A percentile compares a stretch with the other conserved stretches of the same genome.
Conservation (phyloP, 1,140 invertebrate genomes). For the Drosophila auraria region DNA sequence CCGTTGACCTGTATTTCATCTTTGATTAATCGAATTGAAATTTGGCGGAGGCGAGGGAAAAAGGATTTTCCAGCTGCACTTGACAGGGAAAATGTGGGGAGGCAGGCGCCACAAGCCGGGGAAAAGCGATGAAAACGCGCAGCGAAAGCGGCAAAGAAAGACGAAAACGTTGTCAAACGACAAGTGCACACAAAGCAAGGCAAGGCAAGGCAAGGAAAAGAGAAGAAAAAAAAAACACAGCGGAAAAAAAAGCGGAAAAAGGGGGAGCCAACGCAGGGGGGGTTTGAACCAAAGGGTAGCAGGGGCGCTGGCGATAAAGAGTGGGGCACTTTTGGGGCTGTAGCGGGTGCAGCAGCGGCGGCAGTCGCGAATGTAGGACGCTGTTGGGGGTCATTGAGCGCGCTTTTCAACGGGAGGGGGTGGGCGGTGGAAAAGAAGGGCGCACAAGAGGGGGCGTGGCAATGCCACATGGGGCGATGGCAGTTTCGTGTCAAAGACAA, state of each 20-base stretch:
- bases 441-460: slow-evolving; percentile 27
- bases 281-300: slow-evolving; percentile 11
- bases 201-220: slow-evolving; percentile 13
- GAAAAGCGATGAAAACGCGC: slow-evolving; percentile 26
- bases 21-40: slow-evolving; percentile 50
- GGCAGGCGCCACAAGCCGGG: not conserved
- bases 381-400: slow-evolving; percentile 60
- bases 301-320: slow-evolving; percentile 3
- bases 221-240: slow-evolving; percentile 2
- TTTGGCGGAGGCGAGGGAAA: slow-evolving; percentile 7
- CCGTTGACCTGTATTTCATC: slow-evolving; percentile 33
- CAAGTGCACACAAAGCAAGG: slow-evolving; percentile 56
- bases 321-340: slow-evolving; percentile 3
- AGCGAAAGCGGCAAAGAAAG: slow-evolving; percentile 43
- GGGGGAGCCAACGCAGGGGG: slow-evolving; percentile 11
- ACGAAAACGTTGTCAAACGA: slow-evolving; percentile 62
- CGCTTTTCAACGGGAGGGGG: slow-evolving; percentile 16
- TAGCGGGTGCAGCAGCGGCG: slow-evolving; percentile 1
- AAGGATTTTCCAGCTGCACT: slow-evolving; percentile 43
- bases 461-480: slow-evolving; percentile 37
- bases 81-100: slow-evolving; percentile 21
- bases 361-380: slow-evolving; percentile 67
- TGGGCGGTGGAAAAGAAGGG: not conserved
- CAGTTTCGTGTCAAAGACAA: slow-evolving; percentile 66
- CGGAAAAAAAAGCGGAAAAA: slow-evolving; percentile 3